phyloP scores from a whole-genome alignment of 1,140 invertebrate genomes.

The Drosophila willistoni region DNA sequence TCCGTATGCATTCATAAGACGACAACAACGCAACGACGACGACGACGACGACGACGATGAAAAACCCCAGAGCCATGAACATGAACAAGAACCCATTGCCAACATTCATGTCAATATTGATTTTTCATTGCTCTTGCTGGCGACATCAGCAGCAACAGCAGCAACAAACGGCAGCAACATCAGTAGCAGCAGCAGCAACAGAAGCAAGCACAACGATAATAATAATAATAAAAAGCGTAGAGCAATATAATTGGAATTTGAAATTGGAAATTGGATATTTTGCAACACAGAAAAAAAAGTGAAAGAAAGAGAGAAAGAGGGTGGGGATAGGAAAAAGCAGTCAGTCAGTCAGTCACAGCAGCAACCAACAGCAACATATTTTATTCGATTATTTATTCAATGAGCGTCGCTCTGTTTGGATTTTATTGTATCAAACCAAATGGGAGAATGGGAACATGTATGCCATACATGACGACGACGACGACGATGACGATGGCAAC shows the following conservation, averaged over 20 bases:
- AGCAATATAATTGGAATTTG: constrained; percentile 81
- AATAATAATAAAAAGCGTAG: constrained; percentile 79
- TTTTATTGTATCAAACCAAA: constrained; percentile 67
- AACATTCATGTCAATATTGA: constrained; percentile 78
- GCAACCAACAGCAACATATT: constrained; percentile 53
- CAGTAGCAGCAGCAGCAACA: constrained; percentile 39
- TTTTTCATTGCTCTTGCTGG: constrained; percentile 66
- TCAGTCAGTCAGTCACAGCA: constrained; percentile 2
- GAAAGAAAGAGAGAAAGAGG: constrained; percentile 44
- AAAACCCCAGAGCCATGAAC: constrained; percentile 13
- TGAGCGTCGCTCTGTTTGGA: constrained; percentile 73
- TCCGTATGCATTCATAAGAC: constrained; percentile 47
- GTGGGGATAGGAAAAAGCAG: constrained; percentile 24
- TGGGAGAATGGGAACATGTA: constrained; percentile 52
- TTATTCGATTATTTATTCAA: constrained; percentile 81
- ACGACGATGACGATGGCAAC: constrained; percentile 51
- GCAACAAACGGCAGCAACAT: constrained; percentile 21
- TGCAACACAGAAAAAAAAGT: constrained; percentile 62
- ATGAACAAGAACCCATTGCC: constrained; percentile 42
- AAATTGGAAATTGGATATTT: constrained; percentile 81
- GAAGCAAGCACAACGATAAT: constrained; percentile 49
- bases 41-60: no score
- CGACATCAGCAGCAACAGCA: constrained; percentile 39
- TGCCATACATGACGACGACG: constrained; percentile 69
- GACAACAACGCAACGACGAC: no score